Conservation (phyloP, 2,888 invertebrate species). For the Pyralis farinalis region DNA sequence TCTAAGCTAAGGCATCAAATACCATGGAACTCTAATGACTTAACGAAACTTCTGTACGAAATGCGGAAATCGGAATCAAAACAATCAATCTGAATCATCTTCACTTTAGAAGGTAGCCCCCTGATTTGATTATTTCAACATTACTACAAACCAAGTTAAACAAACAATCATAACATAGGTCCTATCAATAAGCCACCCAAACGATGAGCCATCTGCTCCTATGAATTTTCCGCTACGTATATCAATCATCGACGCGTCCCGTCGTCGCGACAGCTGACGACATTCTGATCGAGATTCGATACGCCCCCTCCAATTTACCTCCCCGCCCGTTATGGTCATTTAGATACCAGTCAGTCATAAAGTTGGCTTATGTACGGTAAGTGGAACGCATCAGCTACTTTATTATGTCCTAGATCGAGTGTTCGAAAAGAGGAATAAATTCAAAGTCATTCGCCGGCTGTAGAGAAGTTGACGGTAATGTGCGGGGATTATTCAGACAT, state of each 20-base stretch:
- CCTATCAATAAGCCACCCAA: not conserved
- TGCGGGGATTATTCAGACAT: too few relatives aligned
- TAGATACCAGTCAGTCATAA: constrained; percentile 17
- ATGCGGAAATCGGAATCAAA: too few relatives aligned
- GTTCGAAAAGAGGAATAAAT: constrained; percentile 1
- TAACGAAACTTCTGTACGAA: too few relatives aligned
- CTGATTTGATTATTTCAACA: too few relatives aligned
- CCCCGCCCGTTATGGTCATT: constrained; percentile 10
- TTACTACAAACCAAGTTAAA: too few relatives aligned
- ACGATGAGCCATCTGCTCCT: constrained; percentile 14
- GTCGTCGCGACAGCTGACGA: constrained; percentile 42
- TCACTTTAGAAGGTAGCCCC: too few relatives aligned
- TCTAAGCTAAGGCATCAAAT: too few relatives aligned
- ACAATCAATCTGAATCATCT: too few relatives aligned
- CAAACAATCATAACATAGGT: too few relatives aligned
- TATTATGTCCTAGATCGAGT: constrained; percentile 5
- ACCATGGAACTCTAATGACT: too few relatives aligned
- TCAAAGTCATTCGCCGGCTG: not conserved
- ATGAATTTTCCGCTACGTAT: constrained; percentile 28
- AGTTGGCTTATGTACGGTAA: constrained; percentile 12
- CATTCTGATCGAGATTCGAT: constrained; percentile 57
- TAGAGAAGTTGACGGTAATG: not conserved
- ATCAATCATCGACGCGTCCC: constrained; percentile 47
- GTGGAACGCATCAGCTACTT: constrained; percentile 5
- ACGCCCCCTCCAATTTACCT: constrained; percentile 14